Conservation (phyloP, 2,888 invertebrate genomes). For the Eutolmus rufibarbis region DNA sequence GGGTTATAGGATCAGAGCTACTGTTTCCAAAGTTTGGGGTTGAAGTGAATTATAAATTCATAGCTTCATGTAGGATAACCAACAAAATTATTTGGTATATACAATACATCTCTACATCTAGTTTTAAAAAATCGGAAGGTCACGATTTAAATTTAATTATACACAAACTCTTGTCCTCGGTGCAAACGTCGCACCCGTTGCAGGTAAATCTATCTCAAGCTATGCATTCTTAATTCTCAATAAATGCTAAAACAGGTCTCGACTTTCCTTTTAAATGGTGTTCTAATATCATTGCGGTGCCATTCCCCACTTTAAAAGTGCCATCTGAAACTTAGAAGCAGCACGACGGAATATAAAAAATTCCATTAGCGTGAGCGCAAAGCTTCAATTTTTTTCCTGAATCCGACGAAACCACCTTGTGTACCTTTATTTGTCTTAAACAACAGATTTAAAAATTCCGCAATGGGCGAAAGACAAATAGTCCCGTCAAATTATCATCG, state of each 20-base stretch:
- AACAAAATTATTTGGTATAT: too few species aligned
- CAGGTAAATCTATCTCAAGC: not conserved
- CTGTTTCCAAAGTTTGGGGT: too few species aligned
- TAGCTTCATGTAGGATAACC: too few species aligned
- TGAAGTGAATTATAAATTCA: too few species aligned
- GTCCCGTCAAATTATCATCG: not conserved
- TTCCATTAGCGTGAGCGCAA: not conserved
- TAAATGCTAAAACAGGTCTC: not conserved
- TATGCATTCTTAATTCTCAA: not conserved
- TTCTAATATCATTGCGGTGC: not conserved
- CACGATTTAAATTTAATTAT: not conserved
- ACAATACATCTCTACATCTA: not conserved
- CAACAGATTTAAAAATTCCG: not conserved
- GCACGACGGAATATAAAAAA: not conserved
- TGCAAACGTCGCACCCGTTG: not conserved
- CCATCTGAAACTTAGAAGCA: not conserved
- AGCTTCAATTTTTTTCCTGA: not conserved
- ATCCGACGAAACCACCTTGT: not conserved
- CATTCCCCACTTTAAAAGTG: not conserved
- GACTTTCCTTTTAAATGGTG: not conserved
- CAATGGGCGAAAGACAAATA: not conserved
- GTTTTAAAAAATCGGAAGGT: not conserved
- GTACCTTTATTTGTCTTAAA: not conserved
- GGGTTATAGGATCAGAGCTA: too few species aligned
- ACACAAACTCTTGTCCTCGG: not conserved